Evolutionary conservation across 2,888 invertebrate genomes (phyloP).

Genomic region (Drosophila merina): DNA sequence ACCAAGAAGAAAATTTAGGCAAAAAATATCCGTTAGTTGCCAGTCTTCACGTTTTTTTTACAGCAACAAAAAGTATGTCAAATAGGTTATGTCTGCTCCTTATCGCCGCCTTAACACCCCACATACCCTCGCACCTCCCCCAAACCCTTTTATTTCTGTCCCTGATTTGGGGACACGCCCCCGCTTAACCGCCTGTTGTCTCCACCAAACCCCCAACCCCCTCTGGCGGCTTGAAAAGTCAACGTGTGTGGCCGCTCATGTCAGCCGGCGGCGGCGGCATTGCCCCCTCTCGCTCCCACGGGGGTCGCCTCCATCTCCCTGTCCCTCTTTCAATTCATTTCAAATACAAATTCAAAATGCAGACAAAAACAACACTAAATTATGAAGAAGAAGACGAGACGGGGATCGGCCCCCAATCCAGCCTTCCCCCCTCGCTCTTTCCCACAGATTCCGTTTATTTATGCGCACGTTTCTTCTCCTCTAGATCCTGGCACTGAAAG

Average conservation of each 20-base stretch:
- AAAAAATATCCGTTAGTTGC: neutral
- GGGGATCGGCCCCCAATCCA: slow-evolving; percentile 11
- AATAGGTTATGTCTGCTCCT: slow-evolving; percentile 8
- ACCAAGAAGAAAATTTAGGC: too few relatives aligned
- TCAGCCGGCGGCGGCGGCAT: slow-evolving; percentile 57
- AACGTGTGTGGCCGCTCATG: slow-evolving; percentile 68
- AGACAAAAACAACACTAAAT: slow-evolving; percentile 40
- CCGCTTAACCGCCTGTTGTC: slow-evolving; percentile 3
- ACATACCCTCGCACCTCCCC: too few relatives aligned
- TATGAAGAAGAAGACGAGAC: slow-evolving; percentile 17
- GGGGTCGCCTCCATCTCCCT: slow-evolving; percentile 3
- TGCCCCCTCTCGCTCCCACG: neutral
- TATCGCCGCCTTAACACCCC: neutral
- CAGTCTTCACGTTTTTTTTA: slow-evolving; percentile 3
- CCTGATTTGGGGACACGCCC: slow-evolving; percentile 3
- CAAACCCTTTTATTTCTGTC: neutral
- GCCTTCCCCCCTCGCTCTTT: slow-evolving; percentile 8
- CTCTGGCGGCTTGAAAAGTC: slow-evolving; percentile 17
- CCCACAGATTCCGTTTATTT: slow-evolving; percentile 57
- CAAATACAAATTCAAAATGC: slow-evolving; percentile 37
- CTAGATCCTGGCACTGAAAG: slow-evolving; percentile 21
- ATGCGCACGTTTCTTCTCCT: slow-evolving; percentile 65
- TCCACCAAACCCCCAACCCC: neutral
- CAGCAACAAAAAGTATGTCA: slow-evolving; percentile 14
- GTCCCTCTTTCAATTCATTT: slow-evolving; percentile 25